Percentiles rank a stretch among this genome's conserved stretches.
phyloP scores from a whole-genome alignment of 1,140 invertebrate species.

The Uloborus diversus region DNA sequence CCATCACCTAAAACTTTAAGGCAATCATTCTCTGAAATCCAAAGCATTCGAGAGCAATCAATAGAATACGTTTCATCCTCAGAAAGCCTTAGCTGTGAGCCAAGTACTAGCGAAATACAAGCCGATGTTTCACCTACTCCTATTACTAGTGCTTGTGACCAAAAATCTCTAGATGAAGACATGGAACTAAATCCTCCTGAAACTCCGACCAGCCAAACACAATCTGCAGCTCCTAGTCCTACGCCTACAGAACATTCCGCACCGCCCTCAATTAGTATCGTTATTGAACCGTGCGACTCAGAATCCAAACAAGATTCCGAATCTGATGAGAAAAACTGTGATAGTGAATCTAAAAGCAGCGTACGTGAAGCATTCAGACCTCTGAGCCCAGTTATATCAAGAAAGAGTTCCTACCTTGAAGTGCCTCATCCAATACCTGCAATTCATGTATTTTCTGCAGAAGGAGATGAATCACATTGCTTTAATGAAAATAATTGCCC shows the following conservation, averaged over 20 bases:
- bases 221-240: not conserved
- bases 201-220: not conserved
- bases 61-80: slow-evolving; percentile 52
- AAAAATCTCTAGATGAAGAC: not conserved
- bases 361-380: not conserved
- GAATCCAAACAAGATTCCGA: slow-evolving; percentile 35
- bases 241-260: not conserved
- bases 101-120: slow-evolving; percentile 36
- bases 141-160: not conserved
- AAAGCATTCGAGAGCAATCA: slow-evolving; percentile 48
- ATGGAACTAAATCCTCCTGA: not conserved
- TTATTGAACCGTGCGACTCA: slow-evolving; percentile 27
- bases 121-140: slow-evolving; percentile 42
- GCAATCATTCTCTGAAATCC: slow-evolving; percentile 50
- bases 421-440: slow-evolving; percentile 49
- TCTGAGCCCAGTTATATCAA: slow-evolving; percentile 21
- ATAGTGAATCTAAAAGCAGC: slow-evolving; percentile 13
- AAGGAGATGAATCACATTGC: slow-evolving; percentile 28
- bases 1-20: slow-evolving; percentile 22
- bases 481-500: not conserved
- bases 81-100: slow-evolving; percentile 40
- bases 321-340: slow-evolving; percentile 30
- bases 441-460: slow-evolving; percentile 37
- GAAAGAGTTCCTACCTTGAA: slow-evolving; percentile 53
- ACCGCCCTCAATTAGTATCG: slow-evolving; percentile 23